A percentile compares a stretch with the other conserved stretches of the same genome.
These are phyloP conservation scores for Synanthedon formicaeformis DNA, from an alignment of 2,888 invertebrate species.

Conservation along the genomic window DNA sequence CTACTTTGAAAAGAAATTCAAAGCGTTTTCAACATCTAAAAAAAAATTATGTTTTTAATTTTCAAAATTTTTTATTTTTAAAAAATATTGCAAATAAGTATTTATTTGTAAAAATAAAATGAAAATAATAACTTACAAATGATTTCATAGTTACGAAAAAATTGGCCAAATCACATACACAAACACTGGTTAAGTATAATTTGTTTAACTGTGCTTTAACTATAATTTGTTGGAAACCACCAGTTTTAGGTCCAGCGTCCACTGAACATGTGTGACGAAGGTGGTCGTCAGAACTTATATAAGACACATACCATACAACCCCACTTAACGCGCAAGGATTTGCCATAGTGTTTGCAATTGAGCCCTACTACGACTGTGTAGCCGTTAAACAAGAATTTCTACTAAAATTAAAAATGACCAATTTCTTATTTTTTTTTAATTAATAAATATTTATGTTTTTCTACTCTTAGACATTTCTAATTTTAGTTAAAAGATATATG, in stretches of 20 bases:
- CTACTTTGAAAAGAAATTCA: too few species aligned
- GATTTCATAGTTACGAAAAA: constrained; percentile 34
- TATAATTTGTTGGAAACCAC: constrained; percentile 1
- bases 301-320: constrained; percentile 27
- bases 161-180: constrained; percentile 16
- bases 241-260: constrained; percentile 11
- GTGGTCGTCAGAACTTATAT: constrained; percentile 33
- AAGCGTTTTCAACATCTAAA: too few species aligned
- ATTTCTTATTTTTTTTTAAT: too few species aligned
- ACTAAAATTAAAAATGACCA: too few species aligned
- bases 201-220: not conserved
- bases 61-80: too few species aligned
- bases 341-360: not conserved
- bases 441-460: too few species aligned
- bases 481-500: too few species aligned
- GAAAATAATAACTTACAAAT: constrained; percentile 40
- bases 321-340: constrained; percentile 28
- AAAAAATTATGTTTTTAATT: too few species aligned
- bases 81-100: too few species aligned
- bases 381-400: not conserved
- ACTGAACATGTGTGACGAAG: constrained; percentile 36
- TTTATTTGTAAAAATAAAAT: not conserved
- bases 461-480: too few species aligned
- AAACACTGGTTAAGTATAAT: constrained; percentile 11
- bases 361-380: not conserved